Evolutionary conservation across 64 coral and sea anemone species (phyloP).

Genomic region (Stylophora pistillata): DNA sequence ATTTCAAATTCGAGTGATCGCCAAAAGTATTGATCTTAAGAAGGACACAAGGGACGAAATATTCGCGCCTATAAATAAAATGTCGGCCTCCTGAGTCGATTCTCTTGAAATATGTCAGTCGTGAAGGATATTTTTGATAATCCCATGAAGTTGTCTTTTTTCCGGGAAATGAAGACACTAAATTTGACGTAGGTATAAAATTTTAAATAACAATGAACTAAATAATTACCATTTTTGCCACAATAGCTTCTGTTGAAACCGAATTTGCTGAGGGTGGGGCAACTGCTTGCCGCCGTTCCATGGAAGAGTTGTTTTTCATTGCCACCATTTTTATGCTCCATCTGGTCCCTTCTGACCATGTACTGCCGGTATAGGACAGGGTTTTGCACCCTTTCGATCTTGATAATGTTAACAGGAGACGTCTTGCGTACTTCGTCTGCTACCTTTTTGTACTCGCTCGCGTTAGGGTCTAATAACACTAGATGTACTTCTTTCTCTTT

Average conservation of each 20-base stretch:
- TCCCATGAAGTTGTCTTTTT: too few relatives aligned
- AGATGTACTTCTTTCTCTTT: constrained; percentile 17
- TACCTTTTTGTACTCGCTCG: constrained; percentile 24
- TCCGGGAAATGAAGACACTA: too few relatives aligned
- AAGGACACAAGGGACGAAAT: too few relatives aligned
- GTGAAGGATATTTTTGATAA: too few relatives aligned
- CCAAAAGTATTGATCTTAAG: too few relatives aligned
- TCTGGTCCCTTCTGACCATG: constrained; percentile 5
- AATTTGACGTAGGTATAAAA: not conserved
- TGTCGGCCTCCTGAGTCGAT: too few relatives aligned
- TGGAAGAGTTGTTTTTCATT: constrained; percentile 51
- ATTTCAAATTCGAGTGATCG: too few relatives aligned
- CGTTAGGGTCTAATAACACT: constrained; percentile 19
- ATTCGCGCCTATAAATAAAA: too few relatives aligned
- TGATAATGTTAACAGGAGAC: constrained; percentile 3
- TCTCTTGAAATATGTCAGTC: too few relatives aligned
- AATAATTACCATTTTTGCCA: constrained; percentile 44
- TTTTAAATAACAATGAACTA: not conserved
- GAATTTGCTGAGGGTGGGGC: constrained; percentile 24
- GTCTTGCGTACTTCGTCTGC: constrained; percentile 34
- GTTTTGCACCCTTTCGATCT: constrained; percentile 55
- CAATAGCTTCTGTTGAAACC: constrained; percentile 58
- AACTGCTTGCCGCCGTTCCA: constrained; percentile 42
- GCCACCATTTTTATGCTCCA: constrained; percentile 11
- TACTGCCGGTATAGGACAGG: constrained; percentile 24